Conservation (phyloP, 2,888 invertebrate species). For the Saturnia pavonia region DNA sequence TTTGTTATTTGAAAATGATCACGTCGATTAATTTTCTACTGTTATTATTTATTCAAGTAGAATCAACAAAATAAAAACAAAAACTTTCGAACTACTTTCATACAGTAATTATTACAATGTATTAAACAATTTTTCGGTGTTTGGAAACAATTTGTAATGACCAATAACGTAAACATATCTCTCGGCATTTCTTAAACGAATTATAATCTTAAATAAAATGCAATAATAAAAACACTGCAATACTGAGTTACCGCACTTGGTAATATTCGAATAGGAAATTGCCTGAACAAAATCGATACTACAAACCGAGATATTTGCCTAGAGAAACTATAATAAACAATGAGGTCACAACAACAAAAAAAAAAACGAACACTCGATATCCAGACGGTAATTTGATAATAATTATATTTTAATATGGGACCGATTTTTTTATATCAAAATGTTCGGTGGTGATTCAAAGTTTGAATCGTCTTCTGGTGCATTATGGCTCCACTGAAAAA, state of each 20-base stretch:
- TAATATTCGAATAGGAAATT: not conserved
- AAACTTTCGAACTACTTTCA: too few species aligned
- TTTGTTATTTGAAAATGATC: too few species aligned
- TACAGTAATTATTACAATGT: too few species aligned
- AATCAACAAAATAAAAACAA: too few species aligned
- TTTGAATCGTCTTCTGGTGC: not conserved
- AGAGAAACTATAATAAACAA: not conserved
- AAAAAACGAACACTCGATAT: not conserved
- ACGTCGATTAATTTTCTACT: too few species aligned
- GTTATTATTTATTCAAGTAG: too few species aligned
- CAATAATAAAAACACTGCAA: too few species aligned
- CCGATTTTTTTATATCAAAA: not conserved
- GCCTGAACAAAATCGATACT: not conserved
- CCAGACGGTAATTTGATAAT: not conserved
- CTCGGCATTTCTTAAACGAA: not conserved
- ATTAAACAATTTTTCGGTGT: too few species aligned
- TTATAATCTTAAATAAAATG: too few species aligned
- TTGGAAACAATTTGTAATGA: too few species aligned
- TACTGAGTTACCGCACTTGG: not conserved
- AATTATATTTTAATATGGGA: not conserved
- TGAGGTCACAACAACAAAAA: not conserved
- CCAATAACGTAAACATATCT: too few species aligned
- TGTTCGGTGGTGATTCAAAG: not conserved
- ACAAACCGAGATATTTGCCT: not conserved
- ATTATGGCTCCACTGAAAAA: slow-evolving; percentile 24